Conservation (phyloP, 2,888 invertebrate species). For the Hymenopus coronatus region DNA sequence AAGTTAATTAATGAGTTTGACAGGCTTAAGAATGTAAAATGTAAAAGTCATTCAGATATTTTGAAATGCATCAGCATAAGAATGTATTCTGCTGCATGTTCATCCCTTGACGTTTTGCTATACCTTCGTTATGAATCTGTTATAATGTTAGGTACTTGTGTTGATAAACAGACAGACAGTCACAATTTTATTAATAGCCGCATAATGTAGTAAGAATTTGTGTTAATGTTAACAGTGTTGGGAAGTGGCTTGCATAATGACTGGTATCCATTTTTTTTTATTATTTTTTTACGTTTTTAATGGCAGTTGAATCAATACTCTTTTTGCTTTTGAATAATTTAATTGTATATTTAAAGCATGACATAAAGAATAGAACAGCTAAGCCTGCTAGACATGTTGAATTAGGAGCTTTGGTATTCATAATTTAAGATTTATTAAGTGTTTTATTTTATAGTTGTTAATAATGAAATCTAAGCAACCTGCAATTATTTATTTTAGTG, state of each 20-base stretch:
- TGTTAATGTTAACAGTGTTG: conserved; percentile 8
- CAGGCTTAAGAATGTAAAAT: neutral
- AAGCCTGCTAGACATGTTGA: neutral
- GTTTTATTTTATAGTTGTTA: neutral
- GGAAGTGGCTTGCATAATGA: conserved; percentile 42
- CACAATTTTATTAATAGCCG: neutral
- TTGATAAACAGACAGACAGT: neutral
- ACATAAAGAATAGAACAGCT: neutral
- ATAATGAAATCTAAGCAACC: neutral
- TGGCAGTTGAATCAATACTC: neutral
- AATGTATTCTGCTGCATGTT: neutral
- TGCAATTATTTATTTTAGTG: neutral
- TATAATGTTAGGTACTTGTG: no score
- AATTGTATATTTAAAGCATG: neutral
- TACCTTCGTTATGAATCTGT: no score
- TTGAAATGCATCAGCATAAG: neutral
- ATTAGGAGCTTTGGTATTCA: neutral
- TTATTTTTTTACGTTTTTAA: neutral
- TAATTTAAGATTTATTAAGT: neutral
- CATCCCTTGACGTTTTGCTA: neutral
- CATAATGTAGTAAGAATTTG: neutral
- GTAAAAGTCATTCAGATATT: neutral
- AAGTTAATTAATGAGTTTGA: neutral
- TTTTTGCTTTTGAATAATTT: neutral
- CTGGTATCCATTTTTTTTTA: conserved; percentile 39